Evolutionary conservation across 1,140 invertebrate species (phyloP).

Genomic region (Gerris buenoi): DNA sequence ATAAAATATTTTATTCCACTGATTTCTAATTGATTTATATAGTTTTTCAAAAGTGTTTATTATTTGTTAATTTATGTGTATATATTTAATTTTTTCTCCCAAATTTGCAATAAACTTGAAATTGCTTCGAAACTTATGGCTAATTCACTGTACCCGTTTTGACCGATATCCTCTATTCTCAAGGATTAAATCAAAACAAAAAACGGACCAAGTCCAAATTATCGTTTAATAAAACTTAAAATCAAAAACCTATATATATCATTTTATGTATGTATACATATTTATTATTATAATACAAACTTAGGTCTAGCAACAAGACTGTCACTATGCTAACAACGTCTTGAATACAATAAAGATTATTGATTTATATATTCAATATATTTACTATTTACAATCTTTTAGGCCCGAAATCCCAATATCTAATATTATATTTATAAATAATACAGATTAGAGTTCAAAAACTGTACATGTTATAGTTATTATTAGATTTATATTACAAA

Average conservation of each 20-base stretch:
- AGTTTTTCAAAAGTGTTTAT: not conserved
- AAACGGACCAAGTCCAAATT: constrained; percentile 7
- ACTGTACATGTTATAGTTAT: no score
- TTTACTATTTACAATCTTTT: not conserved
- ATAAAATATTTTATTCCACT: not conserved
- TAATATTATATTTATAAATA: not conserved
- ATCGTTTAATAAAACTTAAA: no score
- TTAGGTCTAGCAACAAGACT: not conserved
- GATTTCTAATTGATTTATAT: constrained; percentile 3
- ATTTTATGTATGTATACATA: not conserved
- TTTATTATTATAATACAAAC: not conserved
- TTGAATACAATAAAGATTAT: not conserved
- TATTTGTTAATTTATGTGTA: not conserved
- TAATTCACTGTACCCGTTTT: constrained; percentile 17
- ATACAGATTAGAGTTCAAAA: no score
- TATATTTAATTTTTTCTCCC: constrained; percentile 1
- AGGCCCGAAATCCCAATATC: not conserved
- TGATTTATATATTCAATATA: not conserved
- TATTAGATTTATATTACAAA: not conserved
- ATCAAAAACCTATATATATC: not conserved
- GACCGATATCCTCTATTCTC: constrained; percentile 17
- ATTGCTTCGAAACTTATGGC: constrained; percentile 8
- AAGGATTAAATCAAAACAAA: constrained; percentile 17
- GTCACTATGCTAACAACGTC: not conserved
- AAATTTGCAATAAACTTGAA: constrained; percentile 10